Base-by-base conservation (phyloP, 2,888 invertebrate genomes). In the Chloromyia formosa region DNA sequence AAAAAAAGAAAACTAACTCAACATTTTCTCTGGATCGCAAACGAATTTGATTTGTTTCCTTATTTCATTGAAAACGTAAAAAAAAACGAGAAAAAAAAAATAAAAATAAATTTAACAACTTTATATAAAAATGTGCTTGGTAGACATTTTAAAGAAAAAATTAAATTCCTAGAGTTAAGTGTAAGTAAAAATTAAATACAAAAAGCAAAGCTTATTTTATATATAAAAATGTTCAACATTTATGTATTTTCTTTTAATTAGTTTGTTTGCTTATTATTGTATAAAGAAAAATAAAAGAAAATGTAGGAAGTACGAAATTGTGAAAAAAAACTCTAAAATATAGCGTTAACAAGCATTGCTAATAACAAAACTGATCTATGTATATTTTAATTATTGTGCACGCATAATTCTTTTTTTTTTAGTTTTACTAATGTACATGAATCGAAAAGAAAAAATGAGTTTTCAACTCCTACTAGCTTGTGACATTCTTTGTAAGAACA, bases 401-500 rank as follows among this genome's bases (percentile, higher is more conserved):
- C 40, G 18, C 35, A 27, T 61, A 23, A 58, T 56, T 58, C n/a
- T 45, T 27, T 53, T 56, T 54, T n/a, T n/a, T 35, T 58, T 58
- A 71, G 56, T 71, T 71, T 71, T 42, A 69, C 23, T 69, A 27
- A 62, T 40, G 18, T n/a, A 62, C 40, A 40, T 62, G 40, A 62
- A 40, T 1, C 23, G 12, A 16, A 49, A 54, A 69, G 14, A 58
- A 49, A 68, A 40, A 56, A 16, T 56, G 56, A 71, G 58, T 71
- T 71, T 58, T 56, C 20, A 56, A 71, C 58, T 71, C 58, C 58
- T 18, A 71, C 35, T 58, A 56, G 56, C 20, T 71, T 35, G 56
- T 40, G 56, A 40, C 56, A 56, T 56, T 40, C 58, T 71, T 56
- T 71, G 71, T 71, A 71, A 71, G 56, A 69, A 69, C 22, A 54